These are phyloP conservation scores for Drosophila sturtevanti DNA, from an alignment of 1,140 invertebrate species.

Conservation along the genomic window DNA sequence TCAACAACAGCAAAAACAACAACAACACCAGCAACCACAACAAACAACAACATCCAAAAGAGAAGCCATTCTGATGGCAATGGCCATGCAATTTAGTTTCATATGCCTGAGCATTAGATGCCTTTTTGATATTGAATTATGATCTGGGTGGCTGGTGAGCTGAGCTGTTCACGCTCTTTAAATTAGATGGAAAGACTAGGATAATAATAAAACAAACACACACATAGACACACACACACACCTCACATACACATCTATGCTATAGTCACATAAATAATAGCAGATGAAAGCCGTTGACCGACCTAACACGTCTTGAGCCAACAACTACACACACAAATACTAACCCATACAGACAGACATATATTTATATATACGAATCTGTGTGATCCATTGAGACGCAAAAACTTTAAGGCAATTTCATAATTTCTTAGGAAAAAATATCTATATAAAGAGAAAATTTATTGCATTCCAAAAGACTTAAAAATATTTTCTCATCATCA, in stretches of 20 bases:
- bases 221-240: slow-evolving; percentile 24
- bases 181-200: slow-evolving; percentile 53
- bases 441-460: too few relatives aligned
- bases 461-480: too few relatives aligned
- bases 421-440: slow-evolving; percentile 54
- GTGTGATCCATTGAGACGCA: slow-evolving; percentile 34
- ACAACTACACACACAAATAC: neutral
- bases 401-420: slow-evolving; percentile 58
- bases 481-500: too few relatives aligned
- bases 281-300: slow-evolving; percentile 46
- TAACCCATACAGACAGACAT: neutral
- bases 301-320: slow-evolving; percentile 53
- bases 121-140: slow-evolving; percentile 76
- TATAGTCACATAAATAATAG: slow-evolving; percentile 57
- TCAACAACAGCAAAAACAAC: slow-evolving; percentile 30
- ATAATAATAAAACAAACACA: slow-evolving; percentile 13
- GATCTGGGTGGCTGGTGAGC: slow-evolving; percentile 41
- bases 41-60: neutral
- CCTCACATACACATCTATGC: slow-evolving; percentile 15
- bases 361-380: slow-evolving; percentile 5
- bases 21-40: slow-evolving; percentile 34
- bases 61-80: slow-evolving; percentile 39
- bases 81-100: slow-evolving; percentile 71
- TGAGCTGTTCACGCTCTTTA: slow-evolving; percentile 59
- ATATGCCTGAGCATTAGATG: slow-evolving; percentile 68